Evolutionary conservation across 1,140 invertebrate species (phyloP).

Genomic region (Eumaeus atala): DNA sequence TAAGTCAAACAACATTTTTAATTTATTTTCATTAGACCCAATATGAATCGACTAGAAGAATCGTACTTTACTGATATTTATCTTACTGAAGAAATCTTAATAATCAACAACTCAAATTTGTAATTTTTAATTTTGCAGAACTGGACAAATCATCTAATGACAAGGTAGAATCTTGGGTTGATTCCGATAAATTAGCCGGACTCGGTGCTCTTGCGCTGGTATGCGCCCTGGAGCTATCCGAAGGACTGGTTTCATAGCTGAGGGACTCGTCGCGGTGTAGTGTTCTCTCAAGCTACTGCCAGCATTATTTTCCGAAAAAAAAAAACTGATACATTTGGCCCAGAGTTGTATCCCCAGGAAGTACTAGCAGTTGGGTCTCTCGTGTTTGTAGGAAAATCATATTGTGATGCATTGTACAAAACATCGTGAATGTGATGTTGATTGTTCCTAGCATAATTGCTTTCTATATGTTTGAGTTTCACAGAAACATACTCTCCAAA

Average conservation of each 20-base stretch:
- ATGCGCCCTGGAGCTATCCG: conserved; percentile 26
- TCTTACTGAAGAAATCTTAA: conserved; percentile 14
- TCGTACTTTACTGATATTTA: conserved; percentile 7
- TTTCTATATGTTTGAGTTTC: conserved; percentile 28
- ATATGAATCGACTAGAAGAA: conserved; percentile 18
- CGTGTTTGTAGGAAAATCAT: conserved; percentile 25
- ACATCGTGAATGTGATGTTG: conserved; percentile 32
- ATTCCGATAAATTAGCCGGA: conserved; percentile 28
- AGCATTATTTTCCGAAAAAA: conserved; percentile 30
- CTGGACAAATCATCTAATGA: conserved; percentile 27
- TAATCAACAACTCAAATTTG: conserved; percentile 23
- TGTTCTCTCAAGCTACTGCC: conserved; percentile 25
- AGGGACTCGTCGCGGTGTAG: conserved; percentile 26
- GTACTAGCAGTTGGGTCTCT: conserved; percentile 26
- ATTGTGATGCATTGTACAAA: conserved; percentile 28
- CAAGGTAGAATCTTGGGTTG: conserved; percentile 25
- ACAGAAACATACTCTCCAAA: too few relatives aligned
- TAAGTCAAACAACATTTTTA: conserved; percentile 25
- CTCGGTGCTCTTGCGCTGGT: conserved; percentile 26
- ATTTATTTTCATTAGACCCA: conserved; percentile 21
- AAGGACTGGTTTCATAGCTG: conserved; percentile 26
- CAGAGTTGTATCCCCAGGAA: conserved; percentile 28
- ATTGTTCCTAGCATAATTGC: conserved; percentile 25
- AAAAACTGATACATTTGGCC: conserved; percentile 26
- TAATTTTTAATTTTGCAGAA: conserved; percentile 27